Conservation (phyloP, 2,888 invertebrate genomes). For the Ectropis crepuscularia region DNA sequence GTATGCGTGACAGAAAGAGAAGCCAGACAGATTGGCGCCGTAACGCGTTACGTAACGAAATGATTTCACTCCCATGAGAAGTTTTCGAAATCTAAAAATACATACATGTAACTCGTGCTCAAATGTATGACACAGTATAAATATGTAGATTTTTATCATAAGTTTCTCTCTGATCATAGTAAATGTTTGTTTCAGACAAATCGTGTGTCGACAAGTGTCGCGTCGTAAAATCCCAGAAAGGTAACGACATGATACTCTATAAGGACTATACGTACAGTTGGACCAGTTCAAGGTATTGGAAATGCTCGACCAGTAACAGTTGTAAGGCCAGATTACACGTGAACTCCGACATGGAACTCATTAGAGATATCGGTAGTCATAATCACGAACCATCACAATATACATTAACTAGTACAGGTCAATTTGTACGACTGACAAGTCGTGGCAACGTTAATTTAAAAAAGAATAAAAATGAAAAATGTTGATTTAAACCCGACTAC, state of each 20-base stretch:
- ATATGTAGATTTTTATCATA: background rate
- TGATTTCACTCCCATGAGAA: too few relatives aligned
- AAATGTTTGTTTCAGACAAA: background rate
- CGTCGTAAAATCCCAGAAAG: conserved; percentile 17
- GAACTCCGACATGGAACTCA: background rate
- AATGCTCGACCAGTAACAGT: background rate
- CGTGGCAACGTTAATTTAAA: too few relatives aligned
- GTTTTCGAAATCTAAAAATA: too few relatives aligned
- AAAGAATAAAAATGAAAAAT: too few relatives aligned
- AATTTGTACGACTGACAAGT: background rate
- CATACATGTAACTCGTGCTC: too few relatives aligned
- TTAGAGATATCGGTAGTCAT: background rate
- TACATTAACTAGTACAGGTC: background rate
- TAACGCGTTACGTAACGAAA: too few relatives aligned
- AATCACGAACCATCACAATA: background rate
- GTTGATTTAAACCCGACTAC: too few relatives aligned
- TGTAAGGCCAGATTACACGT: background rate
- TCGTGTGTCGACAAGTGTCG: too few relatives aligned
- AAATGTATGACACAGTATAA: background rate
- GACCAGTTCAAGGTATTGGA: background rate
- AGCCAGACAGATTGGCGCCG: too few relatives aligned
- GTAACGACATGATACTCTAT: conserved; percentile 15
- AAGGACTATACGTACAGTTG: conserved; percentile 1
- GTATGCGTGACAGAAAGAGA: too few relatives aligned
- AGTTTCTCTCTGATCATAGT: background rate